Percentiles rank a stretch among this genome's conserved stretches.
phyloP scores from a whole-genome alignment of 2,888 invertebrate genomes.

The Aphodius granarius region DNA sequence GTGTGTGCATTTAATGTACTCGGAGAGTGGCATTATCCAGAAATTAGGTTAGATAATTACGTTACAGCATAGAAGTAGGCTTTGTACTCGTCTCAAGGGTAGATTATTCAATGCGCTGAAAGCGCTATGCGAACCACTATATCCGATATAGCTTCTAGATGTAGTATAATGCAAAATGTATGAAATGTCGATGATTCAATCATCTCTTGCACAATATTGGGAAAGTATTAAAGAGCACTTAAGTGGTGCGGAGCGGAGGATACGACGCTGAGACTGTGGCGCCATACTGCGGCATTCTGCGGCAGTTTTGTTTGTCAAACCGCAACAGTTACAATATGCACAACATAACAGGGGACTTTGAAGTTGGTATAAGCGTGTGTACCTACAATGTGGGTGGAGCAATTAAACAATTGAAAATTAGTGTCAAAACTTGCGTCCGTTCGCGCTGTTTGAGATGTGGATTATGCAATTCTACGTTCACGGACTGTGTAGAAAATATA shows the following conservation, averaged over 20 bases:
- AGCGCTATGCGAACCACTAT: not conserved
- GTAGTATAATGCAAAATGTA: slow-evolving; percentile 5
- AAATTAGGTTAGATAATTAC: not conserved
- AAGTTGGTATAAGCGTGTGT: not conserved
- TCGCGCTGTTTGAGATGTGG: not conserved
- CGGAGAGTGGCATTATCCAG: not conserved
- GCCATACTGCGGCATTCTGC: not conserved
- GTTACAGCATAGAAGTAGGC: not conserved
- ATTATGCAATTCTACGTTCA: not conserved
- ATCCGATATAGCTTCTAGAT: slow-evolving; percentile 2
- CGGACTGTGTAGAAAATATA: not conserved
- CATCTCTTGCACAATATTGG: slow-evolving; percentile 10
- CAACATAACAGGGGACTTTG: not conserved
- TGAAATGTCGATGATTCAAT: slow-evolving; percentile 13
- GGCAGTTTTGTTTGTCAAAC: not conserved
- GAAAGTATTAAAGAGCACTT: slow-evolving; percentile 10
- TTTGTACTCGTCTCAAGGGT: not conserved
- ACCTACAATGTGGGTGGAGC: not conserved
- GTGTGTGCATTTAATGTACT: not conserved
- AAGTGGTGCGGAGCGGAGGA: not conserved
- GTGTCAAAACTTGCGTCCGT: not conserved
- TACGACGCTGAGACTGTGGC: not conserved
- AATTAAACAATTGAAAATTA: not conserved
- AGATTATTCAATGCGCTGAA: not conserved
- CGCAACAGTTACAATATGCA: not conserved